Evolutionary conservation across 2,888 invertebrate genomes (phyloP), one percentile per base, ranked within the genome.

Genomic region (Philonicus albiceps): DNA sequence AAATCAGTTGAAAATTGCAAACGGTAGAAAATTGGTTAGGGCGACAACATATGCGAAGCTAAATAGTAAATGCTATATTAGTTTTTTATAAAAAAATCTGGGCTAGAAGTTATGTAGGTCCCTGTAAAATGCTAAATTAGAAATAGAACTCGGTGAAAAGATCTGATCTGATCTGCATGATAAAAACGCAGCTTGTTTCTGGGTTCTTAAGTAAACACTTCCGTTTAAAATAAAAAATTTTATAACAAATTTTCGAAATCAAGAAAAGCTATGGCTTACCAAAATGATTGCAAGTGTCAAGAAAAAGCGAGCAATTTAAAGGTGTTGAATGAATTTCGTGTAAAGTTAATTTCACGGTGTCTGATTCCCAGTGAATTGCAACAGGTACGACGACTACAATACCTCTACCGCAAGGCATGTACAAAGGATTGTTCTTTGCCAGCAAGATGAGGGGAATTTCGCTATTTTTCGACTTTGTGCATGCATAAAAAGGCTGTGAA

Each of bases 311-410:
- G 22, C 55, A 55, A 55, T 55, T 55, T 22, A 0, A 6, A 22
- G 55, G 7, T 55, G 22, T 55, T 7, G 19, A 19, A 74, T 74
- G 74, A 31, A 74, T 74, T 74, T 74, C 74, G 74, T 74, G 34
- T 74, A 80, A 80, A 80, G 80, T n/a, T 80, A 55, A 80, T 80
- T 80, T 80, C 80, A 80, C 49, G 80, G 80, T 80, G 80, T 80
- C 80, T 80, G 80, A 30, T 16, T 37, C 7, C 30, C 31, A 31
- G 31, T 13, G 53, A 34, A 34, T 74, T 74, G 74, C 74, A 74
- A 74, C 74, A 74, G 74, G 74, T 74, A n/a, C 31, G 53, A 53
- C n/a, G 53, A 13, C 22, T n/a, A 13, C 19, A 22, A 16, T 7
- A 55, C 22, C 7, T 55, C 5, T 22, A 22, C 22, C 74, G 34